Percentiles rank a stretch among this genome's conserved stretches.
These are phyloP conservation scores for Polymixis flavicincta DNA, from an alignment of 2,888 invertebrate species.

Conservation along the genomic window DNA sequence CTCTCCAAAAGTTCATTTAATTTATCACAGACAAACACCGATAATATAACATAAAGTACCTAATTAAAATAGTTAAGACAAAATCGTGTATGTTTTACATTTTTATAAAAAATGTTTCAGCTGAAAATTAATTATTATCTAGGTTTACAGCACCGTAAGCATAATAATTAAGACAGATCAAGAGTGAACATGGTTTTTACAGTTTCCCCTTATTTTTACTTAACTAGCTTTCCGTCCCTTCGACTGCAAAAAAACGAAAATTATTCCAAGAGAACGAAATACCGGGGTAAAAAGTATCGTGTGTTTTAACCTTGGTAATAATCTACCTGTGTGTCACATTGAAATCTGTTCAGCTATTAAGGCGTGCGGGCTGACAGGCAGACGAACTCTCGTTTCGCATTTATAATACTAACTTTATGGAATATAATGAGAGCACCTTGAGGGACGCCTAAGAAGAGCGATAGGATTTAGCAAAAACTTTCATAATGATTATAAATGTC, in stretches of 20 bases:
- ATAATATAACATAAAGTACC: neutral
- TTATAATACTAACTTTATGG: neutral
- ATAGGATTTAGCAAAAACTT: neutral
- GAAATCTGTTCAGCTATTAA: neutral
- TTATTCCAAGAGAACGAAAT: neutral
- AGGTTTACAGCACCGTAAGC: neutral
- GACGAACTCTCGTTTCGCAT: neutral
- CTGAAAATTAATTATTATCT: neutral
- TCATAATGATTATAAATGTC: neutral
- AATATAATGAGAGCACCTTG: neutral
- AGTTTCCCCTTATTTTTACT: neutral
- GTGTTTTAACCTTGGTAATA: neutral
- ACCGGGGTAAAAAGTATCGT: neutral
- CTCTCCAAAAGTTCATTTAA: constrained; percentile 25
- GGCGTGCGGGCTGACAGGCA: neutral
- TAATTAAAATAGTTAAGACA: neutral
- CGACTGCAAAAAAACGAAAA: no score
- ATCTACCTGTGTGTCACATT: neutral
- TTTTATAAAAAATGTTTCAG: constrained; percentile 21
- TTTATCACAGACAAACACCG: constrained; percentile 63
- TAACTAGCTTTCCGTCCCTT: neutral
- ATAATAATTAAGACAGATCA: neutral
- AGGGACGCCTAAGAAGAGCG: neutral
- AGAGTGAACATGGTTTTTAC: neutral
- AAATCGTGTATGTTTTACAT: neutral